A percentile compares a stretch with the other conserved stretches of the same genome.
Evolutionary conservation across 2,888 invertebrate genomes (phyloP).

Genomic region (Dicyrtomina minuta): DNA sequence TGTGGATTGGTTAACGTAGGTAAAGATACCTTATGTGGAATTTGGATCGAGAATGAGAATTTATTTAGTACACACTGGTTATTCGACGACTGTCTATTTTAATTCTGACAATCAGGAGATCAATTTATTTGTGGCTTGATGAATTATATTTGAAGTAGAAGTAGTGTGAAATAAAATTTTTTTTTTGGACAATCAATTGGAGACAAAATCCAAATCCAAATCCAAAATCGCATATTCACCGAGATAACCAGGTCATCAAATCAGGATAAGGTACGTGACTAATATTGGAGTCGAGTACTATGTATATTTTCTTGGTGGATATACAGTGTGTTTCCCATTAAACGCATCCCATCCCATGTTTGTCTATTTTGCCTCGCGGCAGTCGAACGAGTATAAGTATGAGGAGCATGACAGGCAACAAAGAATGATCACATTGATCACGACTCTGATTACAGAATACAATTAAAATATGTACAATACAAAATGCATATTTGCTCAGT

Average conservation of each 20-base stretch:
- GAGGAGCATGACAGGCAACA: background rate
- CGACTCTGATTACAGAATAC: conserved; percentile 29
- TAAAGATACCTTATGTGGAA: too few species aligned
- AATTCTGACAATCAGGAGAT: too few species aligned
- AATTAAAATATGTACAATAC: conserved; percentile 9
- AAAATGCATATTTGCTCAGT: background rate
- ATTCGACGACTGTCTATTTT: too few species aligned
- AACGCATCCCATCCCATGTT: conserved; percentile 16
- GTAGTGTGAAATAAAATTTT: background rate
- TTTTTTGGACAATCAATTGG: background rate
- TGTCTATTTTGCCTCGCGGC: background rate
- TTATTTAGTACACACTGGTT: too few species aligned
- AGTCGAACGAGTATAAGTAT: background rate
- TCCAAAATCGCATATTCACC: background rate
- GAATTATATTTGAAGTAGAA: too few species aligned
- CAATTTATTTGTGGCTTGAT: too few species aligned
- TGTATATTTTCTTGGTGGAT: background rate
- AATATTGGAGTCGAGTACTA: conserved; percentile 8
- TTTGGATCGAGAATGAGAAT: too few species aligned
- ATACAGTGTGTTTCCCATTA: background rate
- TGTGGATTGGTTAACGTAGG: too few species aligned
- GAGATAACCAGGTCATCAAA: conserved; percentile 21
- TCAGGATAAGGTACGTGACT: conserved; percentile 20
- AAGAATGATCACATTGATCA: conserved; percentile 30
- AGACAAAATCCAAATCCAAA: background rate